Conservation (phyloP, 2,888 invertebrate species). For the Caradrina clavipalpis region DNA sequence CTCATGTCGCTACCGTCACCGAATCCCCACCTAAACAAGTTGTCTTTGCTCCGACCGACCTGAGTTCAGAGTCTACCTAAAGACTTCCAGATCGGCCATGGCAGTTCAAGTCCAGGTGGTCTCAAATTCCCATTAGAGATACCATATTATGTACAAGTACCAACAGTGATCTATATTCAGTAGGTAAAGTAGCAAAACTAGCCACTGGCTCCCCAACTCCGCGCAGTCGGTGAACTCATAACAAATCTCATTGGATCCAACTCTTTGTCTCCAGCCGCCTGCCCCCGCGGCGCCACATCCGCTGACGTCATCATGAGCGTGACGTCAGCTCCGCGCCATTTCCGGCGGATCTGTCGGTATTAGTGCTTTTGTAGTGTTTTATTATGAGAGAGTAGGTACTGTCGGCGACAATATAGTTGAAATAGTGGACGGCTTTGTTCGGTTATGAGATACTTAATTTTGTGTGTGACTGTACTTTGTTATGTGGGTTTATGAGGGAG, state of each 20-base stretch:
- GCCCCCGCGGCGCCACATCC: slow-evolving; percentile 17
- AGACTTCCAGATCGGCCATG: too few relatives aligned
- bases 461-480: background rate
- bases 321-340: slow-evolving; percentile 26
- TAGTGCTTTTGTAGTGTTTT: slow-evolving; percentile 30
- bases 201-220: too few relatives aligned
- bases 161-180: too few relatives aligned
- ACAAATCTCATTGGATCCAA: background rate
- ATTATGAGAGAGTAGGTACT: background rate
- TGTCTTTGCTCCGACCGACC: too few relatives aligned
- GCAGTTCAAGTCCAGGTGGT: too few relatives aligned
- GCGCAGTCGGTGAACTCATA: too few relatives aligned
- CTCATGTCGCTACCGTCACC: too few relatives aligned
- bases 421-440: background rate
- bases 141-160: too few relatives aligned
- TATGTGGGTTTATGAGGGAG: background rate
- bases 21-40: too few relatives aligned
- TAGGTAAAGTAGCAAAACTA: too few relatives aligned
- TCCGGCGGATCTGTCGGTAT: slow-evolving; percentile 17
- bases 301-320: slow-evolving; percentile 7
- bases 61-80: too few relatives aligned
- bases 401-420: background rate
- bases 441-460: background rate
- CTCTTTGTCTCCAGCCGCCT: slow-evolving; percentile 11
- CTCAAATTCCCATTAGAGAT: too few relatives aligned